Evolutionary conservation across 2,888 invertebrate species (phyloP), one percentile per base, ranked within the genome.

Genomic region (Nineta flava): DNA sequence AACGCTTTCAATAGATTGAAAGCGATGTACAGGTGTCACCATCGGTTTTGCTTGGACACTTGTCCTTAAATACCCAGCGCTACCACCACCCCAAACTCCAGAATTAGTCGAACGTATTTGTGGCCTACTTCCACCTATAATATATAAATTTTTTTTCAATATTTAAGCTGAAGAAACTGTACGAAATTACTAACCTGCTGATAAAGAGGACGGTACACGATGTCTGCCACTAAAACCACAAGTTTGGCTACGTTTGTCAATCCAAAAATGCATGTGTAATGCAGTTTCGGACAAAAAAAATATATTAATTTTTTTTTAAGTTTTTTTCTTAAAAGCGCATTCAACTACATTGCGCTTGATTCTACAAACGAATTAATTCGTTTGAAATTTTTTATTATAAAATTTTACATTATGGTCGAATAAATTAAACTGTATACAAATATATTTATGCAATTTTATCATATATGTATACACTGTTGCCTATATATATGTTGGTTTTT

Each of bases 231-330:
- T 76, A 67, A 82, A 83, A 59, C 81, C 80, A 70, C 82, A 83
- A 72, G 73, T 71, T 67, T 83, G 81, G 65, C 82, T 80, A 62
- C 83, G 81, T 70, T 86, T 86, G 68, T 85, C 83, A 66, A 86
- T 86, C 86, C 86, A 87, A 75, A 87, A 86, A 83, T 87, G 86
- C 86, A 86, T 87, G 62, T 59, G 62, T 38, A 38, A 13, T 38
- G n/a, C 15, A 38, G n/a, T 13, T 38, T 38, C 12, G n/a, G 15
- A 38, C 26, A 7, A 26, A 26, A 26, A n/a, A 26, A 26, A 26
- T 26, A 26, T 26, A 7, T 26, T 26, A 26, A 26, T 26, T 26
- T 26, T 19, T 2, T 19, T 26, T 26, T 26, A 26, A 19, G 19
- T 5, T 7, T 26, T 26, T 26, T 26, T 2, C 26, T 26, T 26